These are phyloP conservation scores for Drosophila ogumai DNA, from an alignment of 1,140 invertebrate genomes.

Conservation along the genomic window DNA sequence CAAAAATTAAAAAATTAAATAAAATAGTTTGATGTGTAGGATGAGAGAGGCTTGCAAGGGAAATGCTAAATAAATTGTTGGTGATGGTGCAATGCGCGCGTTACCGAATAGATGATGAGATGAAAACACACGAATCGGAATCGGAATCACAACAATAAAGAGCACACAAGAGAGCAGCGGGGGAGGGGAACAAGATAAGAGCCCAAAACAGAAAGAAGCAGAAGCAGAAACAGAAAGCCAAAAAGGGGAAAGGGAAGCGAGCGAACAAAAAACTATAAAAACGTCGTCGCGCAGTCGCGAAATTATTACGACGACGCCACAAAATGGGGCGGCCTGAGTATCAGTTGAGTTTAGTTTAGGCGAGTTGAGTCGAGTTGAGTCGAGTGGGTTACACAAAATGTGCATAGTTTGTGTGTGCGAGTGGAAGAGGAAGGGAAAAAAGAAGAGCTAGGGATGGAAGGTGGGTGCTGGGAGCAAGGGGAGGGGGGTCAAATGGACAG, in stretches of 20 bases:
- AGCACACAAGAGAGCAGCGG: conserved; percentile 2
- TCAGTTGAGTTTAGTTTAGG: conserved; percentile 19
- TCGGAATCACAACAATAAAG: conserved; percentile 48
- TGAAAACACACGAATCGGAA: conserved; percentile 42
- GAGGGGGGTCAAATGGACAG: conserved; percentile 5
- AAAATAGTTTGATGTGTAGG: conserved; percentile 7
- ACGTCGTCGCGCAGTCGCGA: conserved; percentile 75
- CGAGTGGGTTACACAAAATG: conserved; percentile 57
- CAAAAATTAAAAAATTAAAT: neutral
- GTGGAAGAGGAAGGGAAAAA: conserved; percentile 7
- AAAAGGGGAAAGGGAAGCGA: conserved; percentile 24
- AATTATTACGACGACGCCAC: conserved; percentile 75
- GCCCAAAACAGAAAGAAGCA: conserved; percentile 43
- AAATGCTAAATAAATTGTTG: conserved; percentile 31
- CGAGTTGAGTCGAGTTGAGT: conserved; percentile 11
- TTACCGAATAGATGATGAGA: conserved; percentile 75
- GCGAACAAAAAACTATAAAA: conserved; percentile 72
- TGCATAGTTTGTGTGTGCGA: conserved; percentile 16
- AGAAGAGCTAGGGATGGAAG: neutral
- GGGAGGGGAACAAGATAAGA: conserved; percentile 37
- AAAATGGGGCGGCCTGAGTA: conserved; percentile 67
- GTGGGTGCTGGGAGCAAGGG: neutral
- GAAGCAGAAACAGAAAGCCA: conserved; percentile 19
- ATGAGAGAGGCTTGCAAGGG: conserved; percentile 7
- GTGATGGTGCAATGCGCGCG: conserved; percentile 57